A percentile compares a stretch with the other conserved stretches of the same genome.
Evolutionary conservation across 2,797 vertebrate genomes (phyloP).

Genomic region (Chaetodon trifasciatus): DNA sequence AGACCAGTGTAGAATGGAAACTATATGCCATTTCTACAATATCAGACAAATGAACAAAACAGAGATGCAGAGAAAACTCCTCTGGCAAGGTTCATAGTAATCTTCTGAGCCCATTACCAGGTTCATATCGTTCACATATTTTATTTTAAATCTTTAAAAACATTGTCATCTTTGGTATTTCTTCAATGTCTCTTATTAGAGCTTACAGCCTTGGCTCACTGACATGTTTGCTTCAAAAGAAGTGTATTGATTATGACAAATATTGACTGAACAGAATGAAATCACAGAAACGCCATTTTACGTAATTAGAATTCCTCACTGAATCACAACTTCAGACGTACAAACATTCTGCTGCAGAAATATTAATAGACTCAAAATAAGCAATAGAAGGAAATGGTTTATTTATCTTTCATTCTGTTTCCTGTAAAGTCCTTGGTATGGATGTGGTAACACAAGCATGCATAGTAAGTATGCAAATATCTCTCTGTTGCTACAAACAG

Average conservation of each 20-base stretch:
- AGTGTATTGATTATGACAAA: constrained; percentile 25
- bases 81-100: not conserved
- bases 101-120: not conserved
- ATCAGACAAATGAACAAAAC: not conserved
- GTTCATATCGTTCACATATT: not conserved
- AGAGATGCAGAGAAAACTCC: not conserved
- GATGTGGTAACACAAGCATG: not conserved
- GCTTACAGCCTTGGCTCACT: not conserved
- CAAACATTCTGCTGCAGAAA: not conserved
- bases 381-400: not conserved
- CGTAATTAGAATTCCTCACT: constrained; percentile 16
- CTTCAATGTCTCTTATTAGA: not conserved
- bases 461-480: not conserved
- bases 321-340: constrained; percentile 2
- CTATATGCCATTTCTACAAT: not conserved
- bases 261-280: constrained; percentile 31
- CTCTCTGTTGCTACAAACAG: not conserved
- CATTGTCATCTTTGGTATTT: not conserved
- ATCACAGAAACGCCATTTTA: constrained; percentile 12
- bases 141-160: not conserved
- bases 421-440: not conserved
- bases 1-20: not conserved
- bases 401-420: not conserved
- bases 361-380: not conserved
- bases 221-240: constrained; percentile 6